Evolutionary conservation across 2,797 vertebrate genomes (phyloP), one percentile per base, ranked within the genome.

Genomic region (Acipenser transmontanus): DNA sequence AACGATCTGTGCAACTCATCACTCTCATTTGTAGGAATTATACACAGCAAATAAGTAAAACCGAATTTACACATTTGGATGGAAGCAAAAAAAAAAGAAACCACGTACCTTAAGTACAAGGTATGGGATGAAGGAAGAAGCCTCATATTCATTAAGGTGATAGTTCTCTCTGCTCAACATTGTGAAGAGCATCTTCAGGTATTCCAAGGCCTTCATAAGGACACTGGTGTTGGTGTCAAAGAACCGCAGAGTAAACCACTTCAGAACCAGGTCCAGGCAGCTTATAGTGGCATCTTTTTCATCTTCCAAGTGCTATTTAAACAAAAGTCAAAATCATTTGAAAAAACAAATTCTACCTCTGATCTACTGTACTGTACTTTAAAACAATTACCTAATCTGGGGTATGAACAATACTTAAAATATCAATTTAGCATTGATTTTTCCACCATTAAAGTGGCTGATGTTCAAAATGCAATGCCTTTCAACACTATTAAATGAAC

Each of bases 191-290:
- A 98, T 76, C 78, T 99, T 99, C 59, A 99, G 90, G 74, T 98
- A 99, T 74, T 99, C 97, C 81, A 99, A 81, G 4, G 92, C 73
- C 80, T 99, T 99, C 96, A 99, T 99, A 74, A 98, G 78, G 63
- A 99, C 92, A 1, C 93, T 99, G 74, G 97, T 99, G 79, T 99
- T 99, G 47, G 96, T 99, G 82, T 99, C 97, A 66, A 99, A 99
- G 88, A 99, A 99, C 0, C 97, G 86, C 72, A 99, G 80, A 0
- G 95, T 99, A 71, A 99, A 91, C 97, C 97, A 99, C 79, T 99
- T 99, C 61, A 99, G 83, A 69, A 99, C 90, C 65, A 99, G 87
- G 84, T 99, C 97, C 78, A 99, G 80, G 71, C 94, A 97, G 82
- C 92, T 78, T 65, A 98, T 88, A 51, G 93, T 93, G 66, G 95